Conservation (phyloP, 2,888 invertebrate genomes). For the Drosophila birchii region DNA sequence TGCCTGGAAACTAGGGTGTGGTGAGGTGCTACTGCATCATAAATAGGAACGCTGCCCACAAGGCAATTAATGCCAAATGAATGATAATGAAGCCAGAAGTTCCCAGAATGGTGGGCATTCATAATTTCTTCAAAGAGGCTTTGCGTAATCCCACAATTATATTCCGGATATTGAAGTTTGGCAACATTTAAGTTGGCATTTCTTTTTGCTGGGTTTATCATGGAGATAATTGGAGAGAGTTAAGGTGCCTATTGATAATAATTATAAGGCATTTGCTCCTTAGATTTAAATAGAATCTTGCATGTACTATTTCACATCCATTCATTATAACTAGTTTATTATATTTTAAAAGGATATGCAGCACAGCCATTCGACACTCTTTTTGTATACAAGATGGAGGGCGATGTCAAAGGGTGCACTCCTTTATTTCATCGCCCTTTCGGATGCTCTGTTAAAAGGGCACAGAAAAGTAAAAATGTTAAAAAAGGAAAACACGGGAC, state of each 20-base stretch:
- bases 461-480: not conserved
- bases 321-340: not conserved
- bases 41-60: constrained; percentile 5
- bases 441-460: not conserved
- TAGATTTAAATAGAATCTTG: not conserved
- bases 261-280: not conserved
- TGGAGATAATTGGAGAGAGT: not conserved
- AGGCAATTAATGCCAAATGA: constrained; percentile 27
- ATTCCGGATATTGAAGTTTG: constrained; percentile 12
- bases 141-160: constrained; percentile 17
- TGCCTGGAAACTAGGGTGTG: constrained; percentile 12
- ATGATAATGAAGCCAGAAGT: constrained; percentile 13
- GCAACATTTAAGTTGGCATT: not conserved
- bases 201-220: not conserved
- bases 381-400: constrained; percentile 42
- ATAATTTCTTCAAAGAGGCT: constrained; percentile 13
- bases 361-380: constrained; percentile 21
- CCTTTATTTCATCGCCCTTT: constrained; percentile 21
- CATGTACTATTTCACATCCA: not conserved
- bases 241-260: not conserved
- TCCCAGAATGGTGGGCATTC: not conserved
- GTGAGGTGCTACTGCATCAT: constrained; percentile 2
- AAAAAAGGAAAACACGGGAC: constrained; percentile 8
- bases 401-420: constrained; percentile 25
- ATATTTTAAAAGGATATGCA: constrained; percentile 9